phyloP scores from a whole-genome alignment of 2,797 vertebrate genomes.

The Hoplostethus mediterraneus region DNA sequence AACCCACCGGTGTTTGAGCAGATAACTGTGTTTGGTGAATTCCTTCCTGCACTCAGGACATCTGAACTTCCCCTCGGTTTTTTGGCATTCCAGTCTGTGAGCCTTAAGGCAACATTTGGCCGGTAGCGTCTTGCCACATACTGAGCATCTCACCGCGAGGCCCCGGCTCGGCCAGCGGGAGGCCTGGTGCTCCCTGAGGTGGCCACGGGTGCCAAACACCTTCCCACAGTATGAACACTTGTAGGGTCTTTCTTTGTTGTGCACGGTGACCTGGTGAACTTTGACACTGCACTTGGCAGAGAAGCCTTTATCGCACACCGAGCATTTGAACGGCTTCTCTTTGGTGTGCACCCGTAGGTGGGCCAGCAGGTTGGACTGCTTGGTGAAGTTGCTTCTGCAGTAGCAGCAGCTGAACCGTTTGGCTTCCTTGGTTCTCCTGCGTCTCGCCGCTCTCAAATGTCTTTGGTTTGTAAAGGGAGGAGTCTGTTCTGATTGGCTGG shows the following conservation, averaged over 20 bases:
- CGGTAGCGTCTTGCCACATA: constrained; percentile 29
- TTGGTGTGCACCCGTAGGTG: constrained; percentile 50
- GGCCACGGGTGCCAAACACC: constrained; percentile 46
- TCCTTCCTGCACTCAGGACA: constrained; percentile 47
- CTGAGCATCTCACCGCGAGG: neutral
- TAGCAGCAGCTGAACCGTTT: constrained; percentile 30
- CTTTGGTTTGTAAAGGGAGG: neutral
- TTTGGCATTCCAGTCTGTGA: constrained; percentile 39
- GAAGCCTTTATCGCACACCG: constrained; percentile 43
- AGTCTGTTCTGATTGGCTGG: constrained; percentile 6
- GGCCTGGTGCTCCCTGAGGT: constrained; percentile 49
- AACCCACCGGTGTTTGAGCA: constrained; percentile 35
- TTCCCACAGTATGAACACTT: constrained; percentile 57
- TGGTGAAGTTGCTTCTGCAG: constrained; percentile 48
- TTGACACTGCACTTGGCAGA: constrained; percentile 46
- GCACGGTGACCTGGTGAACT: constrained; percentile 49
- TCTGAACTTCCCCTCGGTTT: neutral
- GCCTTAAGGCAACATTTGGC: constrained; percentile 37
- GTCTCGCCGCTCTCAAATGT: accelerated
- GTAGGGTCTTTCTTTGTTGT: constrained; percentile 32
- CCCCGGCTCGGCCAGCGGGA: neutral
- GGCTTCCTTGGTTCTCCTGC: neutral
- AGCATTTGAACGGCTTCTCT: constrained; percentile 52
- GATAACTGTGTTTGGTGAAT: constrained; percentile 44
- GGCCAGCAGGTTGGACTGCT: constrained; percentile 39